Base-by-base conservation (phyloP, 2,797 vertebrate species). In the Botia almorhae region DNA sequence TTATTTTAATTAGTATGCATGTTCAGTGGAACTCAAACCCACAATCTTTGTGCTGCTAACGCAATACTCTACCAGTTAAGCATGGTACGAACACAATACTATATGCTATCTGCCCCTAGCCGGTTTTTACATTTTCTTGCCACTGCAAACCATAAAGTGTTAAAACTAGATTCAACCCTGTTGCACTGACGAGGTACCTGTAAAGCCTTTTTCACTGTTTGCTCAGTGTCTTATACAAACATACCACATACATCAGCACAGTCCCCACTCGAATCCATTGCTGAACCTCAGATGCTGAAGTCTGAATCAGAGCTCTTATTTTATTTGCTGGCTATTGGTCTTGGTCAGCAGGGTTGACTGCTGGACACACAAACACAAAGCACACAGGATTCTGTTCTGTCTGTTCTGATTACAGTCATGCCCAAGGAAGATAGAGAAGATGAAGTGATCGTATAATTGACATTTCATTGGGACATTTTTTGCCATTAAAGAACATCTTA, bases 401-500 rank as follows among this genome's bases (percentile, higher is more conserved):
- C 76, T 43, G 39, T 77, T 55, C 43, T 53, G 19, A 82, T 72
- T 71, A 74, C 39, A 72, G 69, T 60, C 21, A 19, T n/a, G n/a
- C n/a, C n/a, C n/a, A 16, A 51, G 48, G 63, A 56, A 78, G 58
- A 26, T 46, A 11, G 72, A 51, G 21, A n/a, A 50, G n/a, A 70
- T 50, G 78, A 80, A 75, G 70, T 23, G 74, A 74, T 56, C 65
- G 65, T 68, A 58, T 76, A 76, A 71, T 75, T 78, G 53, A 72
- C 70, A 83, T 74, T 78, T 81, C 58, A 80, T 69, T 21, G 26
- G 63, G 48, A 70, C 43, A 74, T 71, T 82, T 76, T 79, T 67
- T 17, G 61, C 67, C 58, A 50, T 70, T 76, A 51, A 39, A n/a
- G 46, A 29, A 51, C 46, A n/a, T 23, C 48, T 53, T 76, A 65